phyloP scores from a whole-genome alignment of 2,888 invertebrate species.

The Drosophila siamana region DNA sequence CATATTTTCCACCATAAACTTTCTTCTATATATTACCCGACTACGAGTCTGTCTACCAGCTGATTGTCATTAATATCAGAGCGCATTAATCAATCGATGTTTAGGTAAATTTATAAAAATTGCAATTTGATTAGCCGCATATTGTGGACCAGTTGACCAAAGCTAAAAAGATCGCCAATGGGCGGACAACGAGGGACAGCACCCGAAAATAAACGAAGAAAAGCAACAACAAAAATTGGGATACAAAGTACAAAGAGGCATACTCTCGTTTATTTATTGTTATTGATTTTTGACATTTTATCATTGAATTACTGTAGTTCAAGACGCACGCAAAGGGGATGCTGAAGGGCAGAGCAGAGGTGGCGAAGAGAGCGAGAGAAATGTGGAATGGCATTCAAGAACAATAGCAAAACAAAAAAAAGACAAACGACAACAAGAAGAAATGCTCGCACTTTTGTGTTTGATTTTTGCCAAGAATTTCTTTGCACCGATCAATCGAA shows the following conservation, averaged over 20 bases:
- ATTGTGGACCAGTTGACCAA: conserved; percentile 38
- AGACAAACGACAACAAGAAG: conserved; percentile 19
- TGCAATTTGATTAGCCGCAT: conserved; percentile 74
- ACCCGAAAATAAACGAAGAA: conserved; percentile 30
- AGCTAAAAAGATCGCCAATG: conserved; percentile 28
- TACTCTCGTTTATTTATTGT: conserved; percentile 78
- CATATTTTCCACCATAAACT: neutral
- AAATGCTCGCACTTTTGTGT: conserved; percentile 24
- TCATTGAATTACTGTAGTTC: conserved; percentile 75
- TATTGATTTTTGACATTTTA: conserved; percentile 83
- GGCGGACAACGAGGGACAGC: conserved; percentile 50
- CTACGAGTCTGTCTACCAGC: conserved; percentile 13
- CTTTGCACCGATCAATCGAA: conserved; percentile 38
- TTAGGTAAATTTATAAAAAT: conserved; percentile 76
- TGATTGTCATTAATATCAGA: conserved; percentile 40
- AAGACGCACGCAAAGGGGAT: neutral
- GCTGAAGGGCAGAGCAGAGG: neutral
- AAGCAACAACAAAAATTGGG: conserved; percentile 26
- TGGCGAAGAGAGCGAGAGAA: conserved; percentile 22
- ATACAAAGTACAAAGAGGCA: conserved; percentile 71
- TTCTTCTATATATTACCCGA: neutral
- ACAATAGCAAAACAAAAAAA: conserved; percentile 30
- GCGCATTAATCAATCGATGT: conserved; percentile 65
- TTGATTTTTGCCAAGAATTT: conserved; percentile 54
- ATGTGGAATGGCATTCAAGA: conserved; percentile 36